Conservation (phyloP, 2,888 invertebrate genomes). For the Clunio marinus region DNA sequence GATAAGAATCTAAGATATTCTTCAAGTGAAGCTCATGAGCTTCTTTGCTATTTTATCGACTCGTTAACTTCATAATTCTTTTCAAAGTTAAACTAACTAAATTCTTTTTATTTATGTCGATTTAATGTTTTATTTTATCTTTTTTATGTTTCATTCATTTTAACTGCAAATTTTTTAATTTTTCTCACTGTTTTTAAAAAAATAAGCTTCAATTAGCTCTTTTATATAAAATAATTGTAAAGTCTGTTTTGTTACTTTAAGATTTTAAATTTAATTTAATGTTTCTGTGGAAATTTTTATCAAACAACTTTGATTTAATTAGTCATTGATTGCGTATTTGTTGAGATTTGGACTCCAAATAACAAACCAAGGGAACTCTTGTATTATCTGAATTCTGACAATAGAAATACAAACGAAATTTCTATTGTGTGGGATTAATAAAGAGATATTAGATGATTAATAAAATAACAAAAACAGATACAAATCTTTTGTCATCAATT, state of each 20-base stretch:
- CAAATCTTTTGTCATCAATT: neutral
- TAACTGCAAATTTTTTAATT: neutral
- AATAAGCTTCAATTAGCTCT: neutral
- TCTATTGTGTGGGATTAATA: neutral
- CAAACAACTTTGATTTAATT: neutral
- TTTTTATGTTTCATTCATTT: neutral
- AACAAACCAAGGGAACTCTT: too few species aligned
- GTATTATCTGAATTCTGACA: too few species aligned
- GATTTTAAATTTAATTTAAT: neutral
- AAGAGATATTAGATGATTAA: conserved; percentile 14
- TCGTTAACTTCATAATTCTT: too few species aligned
- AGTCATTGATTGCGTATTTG: too few species aligned
- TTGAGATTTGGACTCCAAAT: too few species aligned
- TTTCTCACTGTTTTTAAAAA: neutral
- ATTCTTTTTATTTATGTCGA: too few species aligned
- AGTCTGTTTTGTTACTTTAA: neutral
- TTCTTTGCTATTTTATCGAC: too few species aligned
- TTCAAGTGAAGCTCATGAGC: too few species aligned
- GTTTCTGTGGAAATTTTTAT: too few species aligned
- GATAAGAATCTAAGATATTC: too few species aligned
- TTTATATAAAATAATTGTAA: neutral
- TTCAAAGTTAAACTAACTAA: too few species aligned
- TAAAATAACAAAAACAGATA: conserved; percentile 24
- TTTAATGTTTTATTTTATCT: too few species aligned
- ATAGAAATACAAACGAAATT: neutral